Base-by-base conservation (phyloP, 2,888 invertebrate genomes). In the Agrotis segetum region DNA sequence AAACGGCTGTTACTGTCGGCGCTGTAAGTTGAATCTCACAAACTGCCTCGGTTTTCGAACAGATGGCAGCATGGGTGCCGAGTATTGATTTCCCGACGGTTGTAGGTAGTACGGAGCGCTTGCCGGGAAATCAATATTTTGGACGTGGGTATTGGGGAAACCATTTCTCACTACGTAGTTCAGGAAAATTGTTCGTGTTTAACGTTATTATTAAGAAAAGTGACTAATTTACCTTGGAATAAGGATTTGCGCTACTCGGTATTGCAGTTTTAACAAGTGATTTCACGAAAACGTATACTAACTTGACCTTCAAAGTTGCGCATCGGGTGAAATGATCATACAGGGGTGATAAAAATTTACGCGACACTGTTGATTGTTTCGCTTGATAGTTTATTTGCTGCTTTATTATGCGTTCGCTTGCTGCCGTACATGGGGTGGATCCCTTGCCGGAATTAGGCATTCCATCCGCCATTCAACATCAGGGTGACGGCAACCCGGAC, bases 331-430 rank as follows among this genome's bases (percentile, higher is more conserved):
- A 89, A 95, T 95, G 95, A 82, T 88, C 89, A 85, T 85, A 81
- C 80, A 77, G 71, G 87, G 89, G 90, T 95, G 91, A 94, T 91
- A 92, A 92, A 89, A 87, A 95, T 95, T 94, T 85, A 87, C 89
- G 83, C 76, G 84, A 87, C 82, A 81, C 92, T 90, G 89, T 88
- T 88, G 87, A 88, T 88, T 89, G 87, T 94, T 93, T 93, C 90
- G 95, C 95, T 96, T 96, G 87, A 91, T 88, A 86, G 92, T 96
- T 95, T 92, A 82, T 95, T 96, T 96, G 95, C 95, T 88, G 86
- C 89, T 89, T 92, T 96, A 95, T 94, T 95, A 96, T 96, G 96
- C 96, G 96, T 91, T 94, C 96, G 83, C 92, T 96, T 89, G 90
- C 94, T 83, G 93, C 94, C 74, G 87, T 94, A 50, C 94, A 93